Conservation (phyloP, 2,888 invertebrate species). For the Malthinus seriepunctatus region DNA sequence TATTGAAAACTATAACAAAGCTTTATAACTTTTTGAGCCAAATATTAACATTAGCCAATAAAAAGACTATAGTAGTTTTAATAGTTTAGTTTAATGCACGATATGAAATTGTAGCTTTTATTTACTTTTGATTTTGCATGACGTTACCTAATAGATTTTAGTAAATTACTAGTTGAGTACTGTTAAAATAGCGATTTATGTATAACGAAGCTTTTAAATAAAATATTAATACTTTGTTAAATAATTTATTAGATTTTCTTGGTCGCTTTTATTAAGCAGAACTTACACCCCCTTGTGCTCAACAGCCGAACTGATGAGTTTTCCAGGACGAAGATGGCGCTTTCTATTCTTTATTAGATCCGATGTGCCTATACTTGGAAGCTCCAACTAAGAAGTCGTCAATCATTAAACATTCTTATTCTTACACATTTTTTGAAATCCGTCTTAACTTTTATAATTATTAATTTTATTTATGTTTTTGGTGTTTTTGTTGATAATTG, state of each 20-base stretch:
- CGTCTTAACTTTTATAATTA: no score
- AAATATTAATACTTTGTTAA: conserved; percentile 12
- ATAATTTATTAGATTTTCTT: conserved; percentile 24
- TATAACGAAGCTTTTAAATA: conserved; percentile 5
- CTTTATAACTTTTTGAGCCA: not conserved
- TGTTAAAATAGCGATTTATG: not conserved
- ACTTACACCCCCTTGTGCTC: conserved; percentile 26
- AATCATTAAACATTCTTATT: no score
- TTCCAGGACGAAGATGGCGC: conserved; percentile 27
- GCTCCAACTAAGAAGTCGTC: no score
- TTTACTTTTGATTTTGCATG: no score
- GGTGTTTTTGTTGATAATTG: no score
- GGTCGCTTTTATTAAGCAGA: conserved; percentile 22
- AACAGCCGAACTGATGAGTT: conserved; percentile 21
- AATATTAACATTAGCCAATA: no score
- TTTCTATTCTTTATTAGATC: conserved; percentile 13
- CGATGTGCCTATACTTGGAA: not conserved
- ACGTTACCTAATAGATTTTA: not conserved
- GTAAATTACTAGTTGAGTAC: not conserved
- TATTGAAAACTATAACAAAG: no score
- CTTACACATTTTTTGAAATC: no score
- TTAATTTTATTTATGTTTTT: no score
- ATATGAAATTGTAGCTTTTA: no score
- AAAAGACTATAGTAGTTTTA: no score
- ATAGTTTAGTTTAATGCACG: no score